These are phyloP conservation scores for Pampusana beccarii DNA, from an alignment of 2,113 vertebrate genomes.

Conservation along the genomic window DNA sequence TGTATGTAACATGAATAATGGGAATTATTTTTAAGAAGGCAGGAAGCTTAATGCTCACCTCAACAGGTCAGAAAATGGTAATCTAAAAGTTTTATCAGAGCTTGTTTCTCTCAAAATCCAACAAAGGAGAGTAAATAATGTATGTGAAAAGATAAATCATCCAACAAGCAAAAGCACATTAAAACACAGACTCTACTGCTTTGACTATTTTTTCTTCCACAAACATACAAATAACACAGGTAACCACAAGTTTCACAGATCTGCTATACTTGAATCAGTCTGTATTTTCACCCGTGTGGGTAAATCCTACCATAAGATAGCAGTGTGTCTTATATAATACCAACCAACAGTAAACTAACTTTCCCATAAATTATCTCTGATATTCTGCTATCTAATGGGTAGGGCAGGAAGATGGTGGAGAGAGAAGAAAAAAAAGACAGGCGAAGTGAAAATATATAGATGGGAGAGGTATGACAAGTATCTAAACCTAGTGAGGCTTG, in stretches of 20 bases:
- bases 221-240: accelerated
- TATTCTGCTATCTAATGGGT: not conserved
- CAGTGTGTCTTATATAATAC: not conserved
- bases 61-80: not conserved
- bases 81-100: not conserved
- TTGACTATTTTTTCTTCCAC: not conserved
- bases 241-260: not conserved
- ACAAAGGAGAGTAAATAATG: not conserved
- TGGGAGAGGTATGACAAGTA: not conserved
- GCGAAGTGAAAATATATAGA: not conserved
- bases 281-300: not conserved
- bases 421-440: not conserved
- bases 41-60: not conserved
- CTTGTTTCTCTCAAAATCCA: not conserved
- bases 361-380: not conserved
- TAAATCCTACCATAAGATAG: not conserved
- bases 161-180: not conserved
- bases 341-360: not conserved
- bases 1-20: not conserved
- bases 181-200: not conserved
- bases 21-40: not conserved
- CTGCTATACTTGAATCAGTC: not conserved
- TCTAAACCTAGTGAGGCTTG: not conserved
- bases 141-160: not conserved
- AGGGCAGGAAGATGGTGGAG: not conserved